phyloP scores from a whole-genome alignment of 30 jellyfish, hydroid and myxozoan genomes.

The Mastigias papua region DNA sequence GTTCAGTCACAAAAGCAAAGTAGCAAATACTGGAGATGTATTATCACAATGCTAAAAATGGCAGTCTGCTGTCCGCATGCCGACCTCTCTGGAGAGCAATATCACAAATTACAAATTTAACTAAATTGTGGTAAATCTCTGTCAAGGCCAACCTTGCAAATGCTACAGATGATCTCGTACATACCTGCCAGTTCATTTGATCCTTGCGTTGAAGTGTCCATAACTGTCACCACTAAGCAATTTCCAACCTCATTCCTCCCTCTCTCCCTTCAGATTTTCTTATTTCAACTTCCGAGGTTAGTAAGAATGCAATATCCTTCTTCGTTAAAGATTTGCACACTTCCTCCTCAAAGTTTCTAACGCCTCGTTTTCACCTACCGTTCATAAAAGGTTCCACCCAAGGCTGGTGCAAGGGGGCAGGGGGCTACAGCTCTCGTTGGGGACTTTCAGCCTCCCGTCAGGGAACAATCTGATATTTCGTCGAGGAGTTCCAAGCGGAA shows the following conservation, averaged over 20 bases:
- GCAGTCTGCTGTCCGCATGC: background rate
- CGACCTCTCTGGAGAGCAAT: background rate
- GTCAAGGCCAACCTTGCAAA: background rate
- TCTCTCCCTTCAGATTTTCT: background rate
- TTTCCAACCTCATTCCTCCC: conserved; percentile 16
- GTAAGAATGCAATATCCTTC: background rate
- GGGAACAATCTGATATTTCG: too few relatives aligned
- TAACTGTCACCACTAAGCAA: background rate
- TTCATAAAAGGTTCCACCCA: background rate
- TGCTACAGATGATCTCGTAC: background rate
- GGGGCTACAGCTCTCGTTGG: background rate
- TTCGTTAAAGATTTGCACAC: background rate
- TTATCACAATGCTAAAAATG: background rate
- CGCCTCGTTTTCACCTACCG: conserved; percentile 41
- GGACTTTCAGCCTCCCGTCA: too few relatives aligned
- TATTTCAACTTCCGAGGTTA: conserved; percentile 18
- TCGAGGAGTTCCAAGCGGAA: too few relatives aligned
- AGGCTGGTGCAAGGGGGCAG: background rate
- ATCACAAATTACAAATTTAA: background rate
- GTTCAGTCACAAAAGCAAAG: background rate
- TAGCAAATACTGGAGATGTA: background rate
- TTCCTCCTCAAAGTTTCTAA: conserved; percentile 45
- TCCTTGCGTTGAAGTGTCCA: conserved; percentile 36
- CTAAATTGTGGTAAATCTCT: background rate
- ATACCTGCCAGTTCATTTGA: conserved; percentile 40